These are phyloP conservation scores for Drosophila arizonae DNA, from an alignment of 1,140 invertebrate genomes.

Conservation along the genomic window DNA sequence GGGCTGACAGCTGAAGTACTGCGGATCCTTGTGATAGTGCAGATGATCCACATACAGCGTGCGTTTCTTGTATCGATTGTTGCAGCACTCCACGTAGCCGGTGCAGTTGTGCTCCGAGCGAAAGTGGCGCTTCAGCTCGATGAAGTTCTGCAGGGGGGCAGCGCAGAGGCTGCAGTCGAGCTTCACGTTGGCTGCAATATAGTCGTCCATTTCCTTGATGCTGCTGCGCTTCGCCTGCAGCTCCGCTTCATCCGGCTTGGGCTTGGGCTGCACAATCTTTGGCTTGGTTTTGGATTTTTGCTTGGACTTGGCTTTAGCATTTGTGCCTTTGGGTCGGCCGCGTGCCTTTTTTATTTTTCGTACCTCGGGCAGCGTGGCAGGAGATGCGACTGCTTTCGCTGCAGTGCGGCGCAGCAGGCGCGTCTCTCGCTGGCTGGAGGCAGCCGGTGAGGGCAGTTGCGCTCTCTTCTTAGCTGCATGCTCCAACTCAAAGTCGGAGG, in stretches of 20 bases:
- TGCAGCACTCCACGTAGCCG: slow-evolving; percentile 72
- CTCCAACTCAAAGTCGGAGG: slow-evolving; percentile 13
- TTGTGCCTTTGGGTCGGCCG: slow-evolving; percentile 46
- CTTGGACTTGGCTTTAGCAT: neutral
- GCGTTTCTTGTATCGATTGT: slow-evolving; percentile 73
- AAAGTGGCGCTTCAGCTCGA: slow-evolving; percentile 69
- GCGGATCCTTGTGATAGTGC: slow-evolving; percentile 72
- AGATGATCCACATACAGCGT: slow-evolving; percentile 68
- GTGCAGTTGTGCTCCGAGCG: slow-evolving; percentile 55
- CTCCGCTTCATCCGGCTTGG: slow-evolving; percentile 13
- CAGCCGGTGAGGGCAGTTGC: neutral
- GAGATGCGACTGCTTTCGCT: neutral
- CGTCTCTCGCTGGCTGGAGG: slow-evolving; percentile 39
- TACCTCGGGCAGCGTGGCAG: neutral
- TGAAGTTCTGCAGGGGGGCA: slow-evolving; percentile 53
- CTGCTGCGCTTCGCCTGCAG: slow-evolving; percentile 43
- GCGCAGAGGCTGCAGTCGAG: slow-evolving; percentile 63
- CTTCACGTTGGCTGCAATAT: slow-evolving; percentile 69
- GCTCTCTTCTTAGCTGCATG: neutral
- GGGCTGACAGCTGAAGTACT: slow-evolving; percentile 66
- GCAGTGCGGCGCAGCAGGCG: slow-evolving; percentile 47
- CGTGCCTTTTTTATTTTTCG: slow-evolving; percentile 29
- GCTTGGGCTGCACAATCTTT: slow-evolving; percentile 15
- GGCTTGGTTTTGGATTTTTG: neutral
- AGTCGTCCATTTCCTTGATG: slow-evolving; percentile 72